Conservation (phyloP, 2,888 invertebrate genomes). For the Teleogryllus oceanicus region DNA sequence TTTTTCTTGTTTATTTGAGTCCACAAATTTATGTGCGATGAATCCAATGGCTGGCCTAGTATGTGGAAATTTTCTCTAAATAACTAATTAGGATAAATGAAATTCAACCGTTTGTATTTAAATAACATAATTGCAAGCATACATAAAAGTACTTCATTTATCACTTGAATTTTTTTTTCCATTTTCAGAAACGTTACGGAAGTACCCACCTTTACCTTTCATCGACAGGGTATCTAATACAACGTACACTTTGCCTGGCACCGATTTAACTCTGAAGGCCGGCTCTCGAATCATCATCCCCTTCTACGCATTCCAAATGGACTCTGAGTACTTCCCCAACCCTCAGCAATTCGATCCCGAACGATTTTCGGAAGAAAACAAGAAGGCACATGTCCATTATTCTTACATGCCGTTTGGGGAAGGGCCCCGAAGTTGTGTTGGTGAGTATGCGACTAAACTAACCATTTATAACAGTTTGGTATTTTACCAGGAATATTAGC, state of each 20-base stretch:
- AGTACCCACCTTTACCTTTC: conserved; percentile 18
- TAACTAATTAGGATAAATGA: too few relatives aligned
- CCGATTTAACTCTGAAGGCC: not conserved
- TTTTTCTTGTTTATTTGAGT: too few relatives aligned
- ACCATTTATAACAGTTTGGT: too few relatives aligned
- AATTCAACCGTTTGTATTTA: too few relatives aligned
- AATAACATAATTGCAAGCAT: too few relatives aligned
- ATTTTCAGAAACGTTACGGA: not conserved
- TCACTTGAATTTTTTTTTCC: not conserved
- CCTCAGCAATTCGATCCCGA: conserved; percentile 19
- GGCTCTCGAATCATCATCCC: not conserved
- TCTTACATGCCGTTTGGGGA: conserved; percentile 18
- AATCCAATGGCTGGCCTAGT: too few relatives aligned
- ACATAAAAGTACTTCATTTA: too few relatives aligned
- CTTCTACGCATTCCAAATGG: not conserved
- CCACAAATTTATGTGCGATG: too few relatives aligned
- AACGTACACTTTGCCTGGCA: not conserved
- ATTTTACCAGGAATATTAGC: too few relatives aligned
- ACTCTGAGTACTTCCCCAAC: not conserved
- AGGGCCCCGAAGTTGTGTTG: conserved; percentile 20
- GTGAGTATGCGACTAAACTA: not conserved
- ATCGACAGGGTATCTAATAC: not conserved
- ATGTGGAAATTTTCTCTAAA: too few relatives aligned
- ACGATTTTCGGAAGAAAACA: not conserved
- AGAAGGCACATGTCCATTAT: not conserved